Evolutionary conservation across 53 echinoderm and acorn worm genomes (phyloP), one percentile per base, ranked within the genome.

Genomic region (Temnopleurus reevesii): DNA sequence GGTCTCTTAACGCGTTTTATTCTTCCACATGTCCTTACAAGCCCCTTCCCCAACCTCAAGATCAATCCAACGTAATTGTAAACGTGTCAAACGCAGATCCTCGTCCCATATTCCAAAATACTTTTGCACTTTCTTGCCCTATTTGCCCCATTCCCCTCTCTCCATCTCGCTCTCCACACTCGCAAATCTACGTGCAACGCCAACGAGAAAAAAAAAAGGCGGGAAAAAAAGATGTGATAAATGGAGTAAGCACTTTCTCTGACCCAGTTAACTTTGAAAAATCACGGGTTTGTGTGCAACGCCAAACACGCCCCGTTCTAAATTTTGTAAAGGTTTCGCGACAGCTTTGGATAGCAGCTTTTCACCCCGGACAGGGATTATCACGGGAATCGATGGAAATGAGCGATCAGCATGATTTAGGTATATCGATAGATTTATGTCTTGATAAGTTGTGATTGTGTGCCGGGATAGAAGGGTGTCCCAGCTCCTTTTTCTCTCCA

Each of bases 81-180:
- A 85, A 85, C 85, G 85, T 85, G 85, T 85, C 85, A 59, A 59
- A 85, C 38, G 60, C 46, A 60, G 44, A 60, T 85, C 59, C 60
- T 46, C 59, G 60, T 58, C 85, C 85, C 60, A 85, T 85, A 85
- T 85, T 85, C 85, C 59, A 30, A 85, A 59, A 85, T 85, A 60
- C 85, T 44, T 85, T 85, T 85, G 59, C 85, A 85, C 85, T 85
- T 85, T 85, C 60, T 45, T 85, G 59, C 41, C 85, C 60, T 60
- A 85, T 85, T 85, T 85, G 60, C 59, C 85, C 46, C 45, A 60
- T 85, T 60, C 43, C 57, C 55, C 83, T 83, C 24, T 33, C 60
- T 33, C 71, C 71, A 10, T 59, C 23, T 10, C 21, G 13, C 13
- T 59, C 23, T 59, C 13, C n/a, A 19, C 83, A 55, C 36, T 53